phyloP scores from a whole-genome alignment of 2,113 vertebrate genomes.

The Clinocottus analis region DNA sequence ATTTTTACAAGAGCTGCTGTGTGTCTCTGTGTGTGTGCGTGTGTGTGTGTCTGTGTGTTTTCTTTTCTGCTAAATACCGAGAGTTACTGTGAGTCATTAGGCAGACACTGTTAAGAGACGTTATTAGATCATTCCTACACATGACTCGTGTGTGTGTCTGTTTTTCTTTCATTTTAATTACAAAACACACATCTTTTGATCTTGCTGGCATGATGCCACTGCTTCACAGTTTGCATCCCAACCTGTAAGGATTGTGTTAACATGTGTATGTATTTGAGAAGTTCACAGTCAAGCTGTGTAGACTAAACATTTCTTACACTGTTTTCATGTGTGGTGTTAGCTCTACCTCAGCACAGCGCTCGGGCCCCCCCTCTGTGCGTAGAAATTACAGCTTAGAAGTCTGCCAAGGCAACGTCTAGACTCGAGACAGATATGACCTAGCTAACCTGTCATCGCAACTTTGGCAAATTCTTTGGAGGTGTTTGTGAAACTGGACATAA shows the following conservation, averaged over 20 bases:
- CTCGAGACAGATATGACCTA: conserved; percentile 29
- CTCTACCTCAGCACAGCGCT: conserved; percentile 39
- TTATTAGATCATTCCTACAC: conserved; percentile 46
- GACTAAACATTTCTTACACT: conserved; percentile 77
- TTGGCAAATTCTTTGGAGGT: background rate
- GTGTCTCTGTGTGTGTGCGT: conserved; percentile 36
- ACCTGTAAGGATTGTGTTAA: conserved; percentile 58
- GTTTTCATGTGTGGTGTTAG: conserved; percentile 54
- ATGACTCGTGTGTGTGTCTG: background rate
- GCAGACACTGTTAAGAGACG: conserved; percentile 36
- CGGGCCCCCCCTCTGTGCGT: background rate
- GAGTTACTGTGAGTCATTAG: conserved; percentile 65
- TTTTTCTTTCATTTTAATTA: background rate
- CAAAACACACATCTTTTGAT: conserved; percentile 33
- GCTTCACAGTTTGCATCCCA: conserved; percentile 39
- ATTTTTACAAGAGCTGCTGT: conserved; percentile 69
- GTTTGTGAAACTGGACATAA: background rate
- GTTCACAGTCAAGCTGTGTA: conserved; percentile 72
- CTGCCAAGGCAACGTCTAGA: conserved; percentile 36
- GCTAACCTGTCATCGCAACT: conserved; percentile 1
- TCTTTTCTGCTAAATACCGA: conserved; percentile 58
- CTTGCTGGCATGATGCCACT: conserved; percentile 39
- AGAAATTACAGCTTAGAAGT: conserved; percentile 48
- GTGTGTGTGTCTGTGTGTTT: conserved; percentile 44
- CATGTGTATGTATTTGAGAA: conserved; percentile 58